Evolutionary conservation across 2,113 vertebrate species (phyloP).

Genomic region (Stegastes partitus): DNA sequence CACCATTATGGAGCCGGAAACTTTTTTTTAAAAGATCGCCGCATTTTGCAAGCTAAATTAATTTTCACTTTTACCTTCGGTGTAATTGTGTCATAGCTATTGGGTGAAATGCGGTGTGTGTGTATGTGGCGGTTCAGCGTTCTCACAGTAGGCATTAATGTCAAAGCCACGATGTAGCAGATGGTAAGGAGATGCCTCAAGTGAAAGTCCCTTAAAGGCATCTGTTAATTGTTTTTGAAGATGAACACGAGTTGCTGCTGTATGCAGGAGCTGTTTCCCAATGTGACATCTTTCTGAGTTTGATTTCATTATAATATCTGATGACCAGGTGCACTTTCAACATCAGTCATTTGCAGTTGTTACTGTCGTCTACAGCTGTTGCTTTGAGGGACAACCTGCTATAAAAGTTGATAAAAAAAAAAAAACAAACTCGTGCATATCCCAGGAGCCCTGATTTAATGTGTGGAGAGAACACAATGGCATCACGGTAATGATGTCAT

Average conservation of each 20-base stretch:
- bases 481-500: no score
- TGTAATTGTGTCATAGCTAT: constrained; percentile 1
- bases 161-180: constrained; percentile 75
- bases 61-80: constrained; percentile 8
- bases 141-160: constrained; percentile 68
- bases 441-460: no score
- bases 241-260: constrained; percentile 45
- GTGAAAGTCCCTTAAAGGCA: constrained; percentile 74
- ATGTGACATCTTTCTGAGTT: constrained; percentile 7
- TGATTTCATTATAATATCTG: constrained; percentile 40
- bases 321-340: constrained; percentile 26
- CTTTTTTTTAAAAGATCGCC: constrained; percentile 36
- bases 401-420: background rate
- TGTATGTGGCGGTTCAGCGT: constrained; percentile 30
- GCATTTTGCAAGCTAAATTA: constrained; percentile 15
- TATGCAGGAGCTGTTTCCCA: constrained; percentile 32
- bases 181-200: constrained; percentile 78
- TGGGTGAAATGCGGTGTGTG: constrained; percentile 20
- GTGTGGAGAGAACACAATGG: no score
- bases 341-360: background rate
- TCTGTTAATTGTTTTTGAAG: constrained; percentile 79
- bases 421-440: no score
- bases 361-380: background rate
- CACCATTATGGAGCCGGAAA: background rate
- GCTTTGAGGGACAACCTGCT: constrained; percentile 4